These are phyloP conservation scores for Cephalotes varians DNA, from an alignment of 2,888 invertebrate genomes.

Conservation along the genomic window DNA sequence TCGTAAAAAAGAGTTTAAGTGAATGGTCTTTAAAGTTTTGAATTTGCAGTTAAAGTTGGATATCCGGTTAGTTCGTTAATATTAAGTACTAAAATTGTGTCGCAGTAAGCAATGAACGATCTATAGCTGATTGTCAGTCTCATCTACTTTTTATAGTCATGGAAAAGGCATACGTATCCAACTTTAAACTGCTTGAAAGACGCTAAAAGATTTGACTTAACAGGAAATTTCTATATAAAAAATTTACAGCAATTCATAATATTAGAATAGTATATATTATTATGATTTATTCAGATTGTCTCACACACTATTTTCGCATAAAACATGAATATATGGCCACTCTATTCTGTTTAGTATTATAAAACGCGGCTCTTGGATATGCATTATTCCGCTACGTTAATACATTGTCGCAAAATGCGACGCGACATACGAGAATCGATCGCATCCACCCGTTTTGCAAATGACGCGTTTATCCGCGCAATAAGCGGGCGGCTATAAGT, in stretches of 20 bases:
- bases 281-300: constrained; percentile 2
- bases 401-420: constrained; percentile 28
- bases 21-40: neutral
- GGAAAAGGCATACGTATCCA: neutral
- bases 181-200: neutral
- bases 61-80: neutral
- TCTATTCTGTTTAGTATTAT: constrained; percentile 13
- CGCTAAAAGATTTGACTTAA: neutral
- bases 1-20: neutral
- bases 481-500: constrained; percentile 17
- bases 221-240: neutral
- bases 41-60: neutral
- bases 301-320: constrained; percentile 9
- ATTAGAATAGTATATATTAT: neutral
- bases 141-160: neutral
- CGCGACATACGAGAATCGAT: constrained; percentile 25
- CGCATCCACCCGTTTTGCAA: constrained; percentile 22
- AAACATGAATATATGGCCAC: neutral
- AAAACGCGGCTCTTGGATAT: constrained; percentile 7
- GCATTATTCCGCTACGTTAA: constrained; percentile 15
- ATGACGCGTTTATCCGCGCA: constrained; percentile 38
- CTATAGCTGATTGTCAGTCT: neutral
- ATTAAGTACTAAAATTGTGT: neutral
- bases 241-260: neutral
- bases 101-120: neutral